Percentiles rank a stretch among this genome's conserved stretches.
These are phyloP conservation scores for Callionymus lyra DNA, from an alignment of 2,113 vertebrate genomes.

Conservation along the genomic window DNA sequence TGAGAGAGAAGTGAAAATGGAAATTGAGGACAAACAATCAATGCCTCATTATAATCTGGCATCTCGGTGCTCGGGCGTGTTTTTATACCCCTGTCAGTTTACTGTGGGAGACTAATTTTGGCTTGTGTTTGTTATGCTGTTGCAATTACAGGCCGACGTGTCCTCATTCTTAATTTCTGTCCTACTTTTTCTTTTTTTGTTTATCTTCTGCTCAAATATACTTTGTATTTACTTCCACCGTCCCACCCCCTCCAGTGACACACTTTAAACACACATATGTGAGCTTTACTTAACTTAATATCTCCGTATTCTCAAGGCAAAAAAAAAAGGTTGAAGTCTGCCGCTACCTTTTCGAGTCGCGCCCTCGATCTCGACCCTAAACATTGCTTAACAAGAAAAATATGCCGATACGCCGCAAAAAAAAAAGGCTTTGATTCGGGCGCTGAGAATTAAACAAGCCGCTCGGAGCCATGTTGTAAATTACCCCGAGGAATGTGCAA, in stretches of 20 bases:
- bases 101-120: conserved; percentile 68
- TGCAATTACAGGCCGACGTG: conserved; percentile 64
- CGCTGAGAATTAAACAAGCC: conserved; percentile 69
- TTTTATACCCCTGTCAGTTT: conserved; percentile 64
- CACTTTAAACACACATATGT: conserved; percentile 36
- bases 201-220: conserved; percentile 13
- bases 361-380: conserved; percentile 73
- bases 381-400: conserved; percentile 78
- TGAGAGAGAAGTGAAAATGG: conserved; percentile 54
- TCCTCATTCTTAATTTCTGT: conserved; percentile 70
- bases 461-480: conserved; percentile 72
- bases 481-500: conserved; percentile 75
- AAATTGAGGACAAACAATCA: conserved; percentile 67
- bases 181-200: conserved; percentile 56
- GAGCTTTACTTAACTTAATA: conserved; percentile 20
- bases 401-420: conserved; percentile 71
- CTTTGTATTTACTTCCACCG: neutral
- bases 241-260: conserved; percentile 25
- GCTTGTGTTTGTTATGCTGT: conserved; percentile 68
- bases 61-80: conserved; percentile 50
- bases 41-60: conserved; percentile 63
- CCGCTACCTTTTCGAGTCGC: conserved; percentile 65
- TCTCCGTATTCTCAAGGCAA: conserved; percentile 17
- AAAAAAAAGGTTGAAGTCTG: conserved; percentile 49
- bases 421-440: conserved; percentile 70